phyloP scores from a whole-genome alignment of 2,888 invertebrate species.

The Rhyacophila evoluta region DNA sequence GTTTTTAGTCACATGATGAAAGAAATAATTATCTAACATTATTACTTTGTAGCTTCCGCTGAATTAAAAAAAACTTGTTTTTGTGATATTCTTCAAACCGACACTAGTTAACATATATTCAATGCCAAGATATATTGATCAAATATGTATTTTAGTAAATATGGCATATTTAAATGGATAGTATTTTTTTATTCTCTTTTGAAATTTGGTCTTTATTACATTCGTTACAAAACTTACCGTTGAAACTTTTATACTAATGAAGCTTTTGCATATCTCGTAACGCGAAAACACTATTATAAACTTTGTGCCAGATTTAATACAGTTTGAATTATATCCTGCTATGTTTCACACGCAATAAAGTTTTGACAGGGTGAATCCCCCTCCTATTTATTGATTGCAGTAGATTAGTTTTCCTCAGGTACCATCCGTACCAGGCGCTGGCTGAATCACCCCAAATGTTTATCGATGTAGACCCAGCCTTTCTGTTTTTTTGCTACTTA shows the following conservation, averaged over 20 bases:
- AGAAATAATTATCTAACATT: too few species aligned
- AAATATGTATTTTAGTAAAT: not conserved
- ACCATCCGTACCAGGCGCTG: slow-evolving; percentile 50
- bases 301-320: slow-evolving; percentile 38
- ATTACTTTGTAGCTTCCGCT: too few species aligned
- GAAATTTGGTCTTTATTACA: not conserved
- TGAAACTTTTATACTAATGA: not conserved
- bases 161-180: not conserved
- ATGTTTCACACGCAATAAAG: slow-evolving; percentile 51
- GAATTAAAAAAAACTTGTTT: too few species aligned
- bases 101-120: too few species aligned
- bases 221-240: slow-evolving; percentile 15
- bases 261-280: not conserved
- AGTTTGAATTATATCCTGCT: slow-evolving; percentile 39
- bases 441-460: slow-evolving; percentile 35
- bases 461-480: slow-evolving; percentile 41
- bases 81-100: not conserved
- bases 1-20: too few species aligned
- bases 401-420: slow-evolving; percentile 47
- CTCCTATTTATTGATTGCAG: slow-evolving; percentile 49
- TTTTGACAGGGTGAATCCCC: slow-evolving; percentile 42
- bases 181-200: not conserved
- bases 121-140: not conserved
- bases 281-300: slow-evolving; percentile 27
- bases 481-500: slow-evolving; percentile 37